phyloP scores from a whole-genome alignment of 2,797 vertebrate species.

The Euthynnus affinis region DNA sequence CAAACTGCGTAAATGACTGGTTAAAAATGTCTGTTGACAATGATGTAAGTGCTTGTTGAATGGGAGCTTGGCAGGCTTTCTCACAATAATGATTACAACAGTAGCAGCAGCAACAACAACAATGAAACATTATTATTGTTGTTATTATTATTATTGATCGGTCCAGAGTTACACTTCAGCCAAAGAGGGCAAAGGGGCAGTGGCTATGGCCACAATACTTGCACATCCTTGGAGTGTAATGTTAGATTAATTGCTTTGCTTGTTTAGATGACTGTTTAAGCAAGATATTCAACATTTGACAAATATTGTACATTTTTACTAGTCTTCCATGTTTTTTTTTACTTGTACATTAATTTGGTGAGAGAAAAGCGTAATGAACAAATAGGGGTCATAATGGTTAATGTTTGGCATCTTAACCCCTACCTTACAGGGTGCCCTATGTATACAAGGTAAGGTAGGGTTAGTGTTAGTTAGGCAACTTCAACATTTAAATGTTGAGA shows the following conservation, averaged over 20 bases:
- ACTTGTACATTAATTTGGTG: no score
- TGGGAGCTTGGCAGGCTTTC: not conserved
- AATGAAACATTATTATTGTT: constrained; percentile 1
- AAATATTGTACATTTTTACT: not conserved
- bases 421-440: no score
- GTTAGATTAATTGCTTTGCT: no score
- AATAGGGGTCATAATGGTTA: no score
- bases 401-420: no score
- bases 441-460: no score
- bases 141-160: constrained; percentile 18
- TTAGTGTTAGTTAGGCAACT: no score
- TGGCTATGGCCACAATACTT: not conserved
- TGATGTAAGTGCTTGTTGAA: constrained; percentile 4
- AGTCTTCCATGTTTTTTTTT: no score
- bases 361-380: no score
- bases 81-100: constrained; percentile 10
- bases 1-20: not conserved
- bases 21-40: not conserved
- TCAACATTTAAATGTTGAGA: no score
- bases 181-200: no score
- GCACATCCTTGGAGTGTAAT: no score
- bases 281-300: constrained; percentile 9
- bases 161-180: not conserved
- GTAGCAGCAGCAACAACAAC: not conserved
- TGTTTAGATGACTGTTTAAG: not conserved